phyloP scores from a whole-genome alignment of 2,113 vertebrate genomes.

The Eurystomus gularis region DNA sequence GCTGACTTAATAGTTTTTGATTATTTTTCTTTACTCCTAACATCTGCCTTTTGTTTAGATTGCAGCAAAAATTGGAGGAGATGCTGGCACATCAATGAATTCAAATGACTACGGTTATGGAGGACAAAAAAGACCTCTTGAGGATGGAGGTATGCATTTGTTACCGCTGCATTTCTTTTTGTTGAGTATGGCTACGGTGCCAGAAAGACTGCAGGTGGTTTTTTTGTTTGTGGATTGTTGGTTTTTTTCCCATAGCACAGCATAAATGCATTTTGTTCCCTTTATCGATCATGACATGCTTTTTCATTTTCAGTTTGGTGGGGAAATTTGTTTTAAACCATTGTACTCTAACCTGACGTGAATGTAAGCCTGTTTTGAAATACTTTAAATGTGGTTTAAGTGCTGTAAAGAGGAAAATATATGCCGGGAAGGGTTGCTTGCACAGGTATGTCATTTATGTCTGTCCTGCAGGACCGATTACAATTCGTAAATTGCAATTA shows the following conservation, averaged over 20 bases:
- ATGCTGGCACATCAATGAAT: slow-evolving; percentile 86
- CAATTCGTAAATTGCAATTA: not conserved
- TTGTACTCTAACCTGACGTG: not conserved
- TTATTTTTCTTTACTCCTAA: no score
- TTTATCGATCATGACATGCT: not conserved
- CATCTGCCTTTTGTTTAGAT: slow-evolving; percentile 78
- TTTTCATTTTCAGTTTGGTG: not conserved
- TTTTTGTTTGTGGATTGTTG: not conserved
- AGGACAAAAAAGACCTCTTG: slow-evolving; percentile 97
- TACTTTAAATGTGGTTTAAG: not conserved
- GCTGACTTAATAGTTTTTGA: not conserved
- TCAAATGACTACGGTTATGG: slow-evolving; percentile 92
- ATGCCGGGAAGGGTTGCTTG: not conserved
- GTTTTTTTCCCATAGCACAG: not conserved
- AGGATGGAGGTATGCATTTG: slow-evolving; percentile 91
- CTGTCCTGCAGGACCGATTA: not conserved
- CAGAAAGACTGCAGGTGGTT: not conserved
- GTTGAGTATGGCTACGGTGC: not conserved
- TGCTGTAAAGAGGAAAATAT: not conserved
- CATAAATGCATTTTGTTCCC: not conserved
- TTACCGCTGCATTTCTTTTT: not conserved
- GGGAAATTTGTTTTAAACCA: not conserved
- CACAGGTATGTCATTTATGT: not conserved
- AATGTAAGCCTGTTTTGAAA: not conserved
- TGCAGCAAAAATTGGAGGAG: slow-evolving; percentile 97